Evolutionary conservation across 2,113 vertebrate genomes (phyloP), one percentile per base, ranked within the genome.

Genomic region (Hydropotes inermis): DNA sequence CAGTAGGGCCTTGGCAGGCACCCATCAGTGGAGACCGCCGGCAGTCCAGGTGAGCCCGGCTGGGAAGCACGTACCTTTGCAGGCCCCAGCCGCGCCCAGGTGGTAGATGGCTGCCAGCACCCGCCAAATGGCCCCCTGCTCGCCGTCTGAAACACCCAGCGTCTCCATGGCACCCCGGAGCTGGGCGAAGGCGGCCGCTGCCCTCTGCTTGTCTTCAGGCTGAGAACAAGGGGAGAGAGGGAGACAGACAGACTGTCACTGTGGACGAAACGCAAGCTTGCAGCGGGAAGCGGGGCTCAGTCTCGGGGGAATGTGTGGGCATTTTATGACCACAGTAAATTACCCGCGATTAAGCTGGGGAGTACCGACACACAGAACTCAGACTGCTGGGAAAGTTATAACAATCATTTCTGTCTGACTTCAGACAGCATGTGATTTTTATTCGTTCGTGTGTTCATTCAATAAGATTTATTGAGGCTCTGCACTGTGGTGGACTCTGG

Each of bases 161-260:
- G 92, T 99, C 97, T 98, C 99, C 99, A 99, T 99, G 98, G 99
- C 99, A 1, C 97, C 97, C 97, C 97, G 98, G 30, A 99, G 99
- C 98, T 99, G 99, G 92, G 99, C 89, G 27, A 99, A 99, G 1
- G 99, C 99, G 0, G 97, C 97, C 0, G 98, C 98, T 0, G 99
- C 99, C 84, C 98, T 99, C 99, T 99, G 99, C 95, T 99, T 99
- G 96, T 99, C 99, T 98, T 99, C 99, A 0, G 99, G 99, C 99
- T 99, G 97, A 33, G 7, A 79, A 60, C 0, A 30, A 45, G 50
- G 61, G 57, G 47, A 52, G 27, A 0, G 3, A 87, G 13, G 47
- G 33, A 12, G 67, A 39, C 50, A 70, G 1, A 0, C 0, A 89
- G 93, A 23, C 47, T 11, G 1, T 60, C 16, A 88, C 0, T 0